Percentiles rank a stretch among this genome's conserved stretches.
Evolutionary conservation across 2,113 vertebrate species (phyloP).

Genomic region (Campylomormyrus tamandua): DNA sequence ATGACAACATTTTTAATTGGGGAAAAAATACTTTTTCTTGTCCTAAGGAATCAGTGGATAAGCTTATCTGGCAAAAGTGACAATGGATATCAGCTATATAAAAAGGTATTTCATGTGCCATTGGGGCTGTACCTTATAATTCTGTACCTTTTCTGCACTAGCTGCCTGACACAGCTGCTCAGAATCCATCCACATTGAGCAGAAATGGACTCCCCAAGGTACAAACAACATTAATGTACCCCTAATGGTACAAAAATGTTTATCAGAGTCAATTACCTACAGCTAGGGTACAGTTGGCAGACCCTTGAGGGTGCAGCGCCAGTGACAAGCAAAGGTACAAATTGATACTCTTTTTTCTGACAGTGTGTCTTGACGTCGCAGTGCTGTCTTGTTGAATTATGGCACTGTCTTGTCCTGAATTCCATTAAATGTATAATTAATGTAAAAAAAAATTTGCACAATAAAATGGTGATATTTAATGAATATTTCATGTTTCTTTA

Average conservation of each 20-base stretch:
- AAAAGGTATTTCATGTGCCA: not conserved
- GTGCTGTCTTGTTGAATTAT: not conserved
- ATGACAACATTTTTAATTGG: not conserved
- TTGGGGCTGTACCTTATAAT: no score
- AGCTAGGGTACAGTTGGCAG: no score
- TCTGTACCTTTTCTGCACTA: not conserved
- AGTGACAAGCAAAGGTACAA: no score
- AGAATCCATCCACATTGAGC: not conserved
- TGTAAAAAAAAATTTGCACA: not conserved
- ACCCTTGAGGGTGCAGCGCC: not conserved
- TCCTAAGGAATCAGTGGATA: not conserved
- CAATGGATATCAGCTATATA: not conserved
- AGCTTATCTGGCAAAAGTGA: not conserved
- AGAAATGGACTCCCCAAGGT: not conserved
- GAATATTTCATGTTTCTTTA: not conserved
- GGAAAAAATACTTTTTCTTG: not conserved
- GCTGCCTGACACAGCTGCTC: not conserved
- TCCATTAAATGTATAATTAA: not conserved
- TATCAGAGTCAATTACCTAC: no score
- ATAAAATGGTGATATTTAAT: not conserved
- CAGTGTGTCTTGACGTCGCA: not conserved
- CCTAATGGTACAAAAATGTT: no score
- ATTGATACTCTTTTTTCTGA: not conserved
- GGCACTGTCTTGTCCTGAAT: not conserved
- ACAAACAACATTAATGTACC: no score